Conservation (phyloP, 2,113 vertebrate species). For the Eptesicus fuscus region DNA sequence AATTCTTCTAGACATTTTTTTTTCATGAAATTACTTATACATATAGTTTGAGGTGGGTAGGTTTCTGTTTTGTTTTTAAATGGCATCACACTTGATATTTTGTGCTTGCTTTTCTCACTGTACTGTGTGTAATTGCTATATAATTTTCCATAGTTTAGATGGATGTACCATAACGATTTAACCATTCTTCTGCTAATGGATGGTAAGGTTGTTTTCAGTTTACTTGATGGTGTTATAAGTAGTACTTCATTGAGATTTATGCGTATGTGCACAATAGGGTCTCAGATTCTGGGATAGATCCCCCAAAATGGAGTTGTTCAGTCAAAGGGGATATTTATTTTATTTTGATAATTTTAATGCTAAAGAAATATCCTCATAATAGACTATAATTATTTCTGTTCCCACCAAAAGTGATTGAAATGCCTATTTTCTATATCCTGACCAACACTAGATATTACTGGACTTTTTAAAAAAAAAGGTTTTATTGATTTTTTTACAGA, state of each 20-base stretch:
- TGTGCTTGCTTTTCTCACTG: slow-evolving; percentile 9
- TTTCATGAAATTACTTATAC: not conserved
- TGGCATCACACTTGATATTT: slow-evolving; percentile 2
- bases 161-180: not conserved
- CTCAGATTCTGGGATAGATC: not conserved
- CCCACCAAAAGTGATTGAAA: not conserved
- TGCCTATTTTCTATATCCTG: not conserved
- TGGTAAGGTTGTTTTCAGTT: slow-evolving; percentile 14
- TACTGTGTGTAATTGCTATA: not conserved
- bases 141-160: not conserved
- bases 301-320: not conserved
- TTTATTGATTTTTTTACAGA: too few relatives aligned
- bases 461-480: not conserved
- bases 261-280: not conserved
- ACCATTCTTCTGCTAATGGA: not conserved
- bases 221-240: not conserved
- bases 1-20: not conserved
- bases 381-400: not conserved
- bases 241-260: not conserved
- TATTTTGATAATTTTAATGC: slow-evolving; percentile 12
- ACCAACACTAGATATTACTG: not conserved
- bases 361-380: not conserved
- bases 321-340: slow-evolving; percentile 11
- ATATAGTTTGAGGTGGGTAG: not conserved
- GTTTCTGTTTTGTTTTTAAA: slow-evolving; percentile 15